Evolutionary conservation across 2,113 vertebrate species (phyloP).

Genomic region (Hemichromis elongatus): DNA sequence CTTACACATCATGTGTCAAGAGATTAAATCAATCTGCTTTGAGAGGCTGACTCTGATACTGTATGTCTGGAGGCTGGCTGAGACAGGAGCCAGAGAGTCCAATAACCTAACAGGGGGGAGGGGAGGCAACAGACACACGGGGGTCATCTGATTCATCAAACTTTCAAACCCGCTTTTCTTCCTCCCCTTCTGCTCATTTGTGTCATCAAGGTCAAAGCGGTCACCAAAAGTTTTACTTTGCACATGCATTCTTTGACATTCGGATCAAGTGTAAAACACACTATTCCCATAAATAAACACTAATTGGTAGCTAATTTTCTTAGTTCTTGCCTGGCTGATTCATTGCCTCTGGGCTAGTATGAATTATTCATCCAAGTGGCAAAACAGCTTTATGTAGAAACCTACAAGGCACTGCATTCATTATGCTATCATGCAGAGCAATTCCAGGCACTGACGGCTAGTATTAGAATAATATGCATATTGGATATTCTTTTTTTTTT

Average conservation of each 20-base stretch:
- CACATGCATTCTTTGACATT: slow-evolving; percentile 4
- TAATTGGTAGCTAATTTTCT: slow-evolving; percentile 93
- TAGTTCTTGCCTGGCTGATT: slow-evolving; percentile 89
- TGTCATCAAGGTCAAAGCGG: slow-evolving; percentile 50
- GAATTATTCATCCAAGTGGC: slow-evolving; percentile 89
- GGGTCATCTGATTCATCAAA: slow-evolving; percentile 34
- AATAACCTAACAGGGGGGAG: background rate
- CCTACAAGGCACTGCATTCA: slow-evolving; percentile 82
- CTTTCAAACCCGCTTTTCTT: background rate
- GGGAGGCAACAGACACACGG: background rate
- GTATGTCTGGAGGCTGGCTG: slow-evolving; percentile 30
- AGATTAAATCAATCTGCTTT: slow-evolving; percentile 56
- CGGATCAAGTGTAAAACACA: slow-evolving; percentile 46
- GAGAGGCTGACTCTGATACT: slow-evolving; percentile 41
- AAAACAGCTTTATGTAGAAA: slow-evolving; percentile 84
- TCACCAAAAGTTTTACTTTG: slow-evolving; percentile 43
- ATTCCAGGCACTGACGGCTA: slow-evolving; percentile 78
- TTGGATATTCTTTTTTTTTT: slow-evolving; percentile 62
- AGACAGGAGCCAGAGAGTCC: slow-evolving; percentile 23
- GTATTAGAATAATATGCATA: slow-evolving; percentile 86
- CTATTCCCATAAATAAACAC: slow-evolving; percentile 85
- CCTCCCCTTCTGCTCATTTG: background rate
- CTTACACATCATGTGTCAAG: slow-evolving; percentile 44
- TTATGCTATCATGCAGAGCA: slow-evolving; percentile 81
- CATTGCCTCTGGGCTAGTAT: slow-evolving; percentile 86